Percentiles rank a stretch among this genome's conserved stretches.
Evolutionary conservation across 1,140 invertebrate species (phyloP).

Genomic region (Drosophila trapezifrons): DNA sequence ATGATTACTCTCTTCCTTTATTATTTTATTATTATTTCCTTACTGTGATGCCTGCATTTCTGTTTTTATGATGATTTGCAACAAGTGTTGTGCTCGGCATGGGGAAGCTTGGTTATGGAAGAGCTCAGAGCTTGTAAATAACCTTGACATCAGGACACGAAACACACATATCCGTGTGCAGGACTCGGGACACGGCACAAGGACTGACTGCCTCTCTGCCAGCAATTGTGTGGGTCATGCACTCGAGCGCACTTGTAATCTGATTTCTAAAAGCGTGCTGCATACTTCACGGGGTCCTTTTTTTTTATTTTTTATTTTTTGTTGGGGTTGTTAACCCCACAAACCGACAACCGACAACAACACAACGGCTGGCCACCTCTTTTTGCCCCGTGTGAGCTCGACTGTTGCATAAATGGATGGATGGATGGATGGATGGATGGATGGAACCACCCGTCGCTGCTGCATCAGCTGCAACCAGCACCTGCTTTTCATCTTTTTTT

Average conservation of each 20-base stretch:
- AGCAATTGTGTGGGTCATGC: constrained; percentile 64
- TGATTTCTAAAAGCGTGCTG: constrained; percentile 74
- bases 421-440: constrained; percentile 37
- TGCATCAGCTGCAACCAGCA: constrained; percentile 4
- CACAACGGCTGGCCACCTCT: neutral
- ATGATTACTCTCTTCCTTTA: neutral
- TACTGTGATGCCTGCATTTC: neutral
- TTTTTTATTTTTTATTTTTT: constrained; percentile 11
- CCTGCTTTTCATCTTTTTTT: constrained; percentile 10
- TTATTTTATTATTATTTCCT: neutral
- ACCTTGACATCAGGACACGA: constrained; percentile 66
- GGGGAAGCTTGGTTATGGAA: neutral
- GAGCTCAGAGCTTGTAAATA: constrained; percentile 57
- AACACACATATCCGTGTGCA: constrained; percentile 4
- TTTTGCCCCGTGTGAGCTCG: constrained; percentile 12
- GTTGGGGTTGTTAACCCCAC: constrained; percentile 70
- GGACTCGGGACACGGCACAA: neutral
- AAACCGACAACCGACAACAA: constrained; percentile 13
- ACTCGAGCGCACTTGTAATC: constrained; percentile 73
- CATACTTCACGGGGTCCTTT: constrained; percentile 61
- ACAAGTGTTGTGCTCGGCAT: constrained; percentile 47
- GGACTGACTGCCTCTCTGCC: constrained; percentile 10
- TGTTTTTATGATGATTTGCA: constrained; percentile 20
- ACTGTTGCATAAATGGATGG: constrained; percentile 63
- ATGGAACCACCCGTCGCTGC: neutral